Percentiles rank a stretch among this genome's conserved stretches.
These are phyloP conservation scores for Sarcophilus harrisii DNA, from an alignment of 2,797 vertebrate species.

Conservation along the genomic window DNA sequence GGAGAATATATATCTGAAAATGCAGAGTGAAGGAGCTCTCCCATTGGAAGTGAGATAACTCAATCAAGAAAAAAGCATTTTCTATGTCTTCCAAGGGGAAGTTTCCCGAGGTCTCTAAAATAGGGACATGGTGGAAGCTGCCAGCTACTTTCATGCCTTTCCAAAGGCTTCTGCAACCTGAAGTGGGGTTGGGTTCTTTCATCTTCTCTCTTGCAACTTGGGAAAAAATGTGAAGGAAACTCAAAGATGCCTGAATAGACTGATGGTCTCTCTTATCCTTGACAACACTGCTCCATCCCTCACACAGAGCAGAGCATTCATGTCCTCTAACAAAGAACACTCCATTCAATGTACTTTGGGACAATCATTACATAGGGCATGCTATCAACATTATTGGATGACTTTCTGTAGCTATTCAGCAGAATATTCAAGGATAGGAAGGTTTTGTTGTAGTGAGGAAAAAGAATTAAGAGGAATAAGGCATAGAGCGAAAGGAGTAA, in stretches of 20 bases:
- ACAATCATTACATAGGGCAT: not conserved
- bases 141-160: not conserved
- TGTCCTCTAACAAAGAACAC: not conserved
- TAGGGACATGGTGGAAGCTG: not conserved
- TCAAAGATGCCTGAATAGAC: not conserved
- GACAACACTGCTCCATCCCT: not conserved
- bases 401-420: not conserved
- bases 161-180: not conserved
- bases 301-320: not conserved
- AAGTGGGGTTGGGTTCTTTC: not conserved
- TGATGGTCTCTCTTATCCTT: not conserved
- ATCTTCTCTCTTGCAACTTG: not conserved
- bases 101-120: not conserved
- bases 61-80: not conserved
- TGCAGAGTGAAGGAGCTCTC: not conserved
- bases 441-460: not conserved
- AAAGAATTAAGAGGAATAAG: not conserved
- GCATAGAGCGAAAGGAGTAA: not conserved
- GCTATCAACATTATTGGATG: not conserved
- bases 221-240: not conserved
- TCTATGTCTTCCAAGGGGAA: not conserved
- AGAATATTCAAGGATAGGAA: not conserved
- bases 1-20: not conserved
- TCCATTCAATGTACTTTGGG: not conserved
- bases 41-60: not conserved